Percentiles rank a stretch among this genome's conserved stretches.
Evolutionary conservation across 2,113 vertebrate species (phyloP).

Genomic region (zebrafish (Danio rerio)): DNA sequence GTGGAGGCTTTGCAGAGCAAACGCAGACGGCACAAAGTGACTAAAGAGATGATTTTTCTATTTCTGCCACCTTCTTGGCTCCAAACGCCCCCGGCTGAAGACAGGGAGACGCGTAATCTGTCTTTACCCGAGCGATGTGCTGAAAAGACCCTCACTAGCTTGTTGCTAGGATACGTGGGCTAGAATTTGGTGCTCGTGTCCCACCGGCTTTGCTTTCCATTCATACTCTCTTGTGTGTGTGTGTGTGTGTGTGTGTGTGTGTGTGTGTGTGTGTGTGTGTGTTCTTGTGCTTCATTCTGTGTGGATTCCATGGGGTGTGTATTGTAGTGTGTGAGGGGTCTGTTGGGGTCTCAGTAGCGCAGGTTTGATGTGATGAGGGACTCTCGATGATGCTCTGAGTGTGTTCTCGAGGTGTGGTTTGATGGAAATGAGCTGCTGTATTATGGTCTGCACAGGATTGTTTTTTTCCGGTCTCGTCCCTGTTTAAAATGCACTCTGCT

Average conservation of each 20-base stretch:
- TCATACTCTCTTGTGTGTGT: slow-evolving; percentile 67
- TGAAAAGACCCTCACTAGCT: slow-evolving; percentile 69
- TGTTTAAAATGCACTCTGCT: no score
- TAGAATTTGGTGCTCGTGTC: slow-evolving; percentile 75
- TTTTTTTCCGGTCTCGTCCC: no score
- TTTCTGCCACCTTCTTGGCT: slow-evolving; percentile 9
- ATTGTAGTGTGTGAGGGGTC: not conserved
- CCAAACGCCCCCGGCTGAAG: slow-evolving; percentile 55
- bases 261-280: not conserved
- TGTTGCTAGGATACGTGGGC: slow-evolving; percentile 82
- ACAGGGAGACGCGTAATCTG: slow-evolving; percentile 62
- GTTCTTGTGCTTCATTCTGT: not conserved
- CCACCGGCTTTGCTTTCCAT: slow-evolving; percentile 64
- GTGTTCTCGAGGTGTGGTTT: not conserved
- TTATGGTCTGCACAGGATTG: not conserved
- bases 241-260: slow-evolving; percentile 1
- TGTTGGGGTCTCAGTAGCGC: not conserved
- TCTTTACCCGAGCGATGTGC: slow-evolving; percentile 73
- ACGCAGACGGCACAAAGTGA: slow-evolving; percentile 28
- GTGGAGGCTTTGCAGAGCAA: slow-evolving; percentile 41
- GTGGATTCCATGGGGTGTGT: not conserved
- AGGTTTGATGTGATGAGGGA: no score
- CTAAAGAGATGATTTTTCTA: slow-evolving; percentile 18
- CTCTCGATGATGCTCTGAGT: not conserved
- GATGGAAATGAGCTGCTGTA: not conserved